Conservation (phyloP, 2,888 invertebrate species). For the Periphyllus acericola region DNA sequence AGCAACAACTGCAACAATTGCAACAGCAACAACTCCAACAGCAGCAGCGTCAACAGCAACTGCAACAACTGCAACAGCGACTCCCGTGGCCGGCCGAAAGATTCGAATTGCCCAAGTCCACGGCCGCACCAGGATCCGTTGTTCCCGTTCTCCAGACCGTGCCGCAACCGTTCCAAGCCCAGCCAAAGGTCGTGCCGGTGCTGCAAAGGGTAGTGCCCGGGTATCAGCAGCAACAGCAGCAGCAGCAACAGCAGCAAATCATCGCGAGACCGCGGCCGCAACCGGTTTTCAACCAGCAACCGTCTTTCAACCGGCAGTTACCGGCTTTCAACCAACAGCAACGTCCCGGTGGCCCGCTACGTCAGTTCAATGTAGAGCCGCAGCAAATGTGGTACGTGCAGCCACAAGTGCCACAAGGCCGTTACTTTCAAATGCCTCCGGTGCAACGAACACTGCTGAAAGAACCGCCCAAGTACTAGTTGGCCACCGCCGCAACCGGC, state of each 20-base stretch:
- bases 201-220: conserved; percentile 28
- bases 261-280: not conserved
- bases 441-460: not conserved
- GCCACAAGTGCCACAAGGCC: conserved; percentile 32
- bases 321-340: conserved; percentile 21
- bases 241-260: not conserved
- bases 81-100: not conserved
- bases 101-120: not conserved
- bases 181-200: conserved; percentile 19
- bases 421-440: conserved; percentile 23
- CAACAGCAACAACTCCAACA: not conserved
- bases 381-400: conserved; percentile 38
- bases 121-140: not conserved
- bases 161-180: not conserved
- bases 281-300: not conserved
- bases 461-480: conserved; percentile 23
- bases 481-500: not conserved
- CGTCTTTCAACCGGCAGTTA: not conserved
- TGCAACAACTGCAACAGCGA: not conserved
- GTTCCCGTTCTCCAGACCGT: conserved; percentile 25
- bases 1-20: not conserved
- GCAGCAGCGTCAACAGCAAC: not conserved
- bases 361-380: conserved; percentile 32
- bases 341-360: not conserved
- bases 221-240: not conserved